Evolutionary conservation across 2,113 vertebrate genomes (phyloP).

Genomic region (Eurypyga helias): DNA sequence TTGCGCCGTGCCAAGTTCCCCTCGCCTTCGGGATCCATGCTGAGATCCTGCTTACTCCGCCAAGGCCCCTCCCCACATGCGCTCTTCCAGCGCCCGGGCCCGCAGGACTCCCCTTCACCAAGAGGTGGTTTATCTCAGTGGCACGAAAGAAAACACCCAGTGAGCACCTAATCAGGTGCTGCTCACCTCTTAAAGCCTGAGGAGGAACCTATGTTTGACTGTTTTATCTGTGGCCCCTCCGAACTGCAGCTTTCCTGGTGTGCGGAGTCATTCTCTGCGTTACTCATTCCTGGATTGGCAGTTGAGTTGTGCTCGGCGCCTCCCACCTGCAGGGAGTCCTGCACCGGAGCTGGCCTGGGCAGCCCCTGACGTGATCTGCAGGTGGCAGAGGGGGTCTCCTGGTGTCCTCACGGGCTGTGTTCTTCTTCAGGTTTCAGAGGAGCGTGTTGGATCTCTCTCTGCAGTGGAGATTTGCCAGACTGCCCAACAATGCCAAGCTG

Average conservation of each 20-base stretch:
- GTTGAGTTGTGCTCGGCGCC: background rate
- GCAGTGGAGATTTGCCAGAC: conserved; percentile 93
- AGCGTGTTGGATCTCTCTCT: conserved; percentile 88
- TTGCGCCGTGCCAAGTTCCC: fast-evolving
- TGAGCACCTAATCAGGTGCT: background rate
- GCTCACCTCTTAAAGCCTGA: background rate
- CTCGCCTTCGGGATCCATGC: fast-evolving
- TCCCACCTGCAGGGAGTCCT: background rate
- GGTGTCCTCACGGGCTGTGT: background rate
- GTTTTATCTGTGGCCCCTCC: background rate
- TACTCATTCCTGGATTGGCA: background rate
- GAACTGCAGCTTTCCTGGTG: background rate
- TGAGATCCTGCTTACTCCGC: no score
- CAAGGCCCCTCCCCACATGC: fast-evolving
- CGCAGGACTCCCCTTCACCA: no score
- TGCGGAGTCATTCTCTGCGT: background rate
- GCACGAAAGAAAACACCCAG: background rate
- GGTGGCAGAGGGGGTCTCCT: background rate
- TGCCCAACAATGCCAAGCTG: conserved; percentile 97
- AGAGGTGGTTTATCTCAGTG: background rate
- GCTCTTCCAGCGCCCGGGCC: no score
- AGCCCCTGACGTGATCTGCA: background rate
- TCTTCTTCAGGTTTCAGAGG: conserved; percentile 90
- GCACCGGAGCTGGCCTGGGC: background rate
- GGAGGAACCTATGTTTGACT: background rate